Percentiles rank a stretch among this genome's conserved stretches.
Conservation (phyloP, 2,113 vertebrate genomes). For the Ovis aries region DNA sequence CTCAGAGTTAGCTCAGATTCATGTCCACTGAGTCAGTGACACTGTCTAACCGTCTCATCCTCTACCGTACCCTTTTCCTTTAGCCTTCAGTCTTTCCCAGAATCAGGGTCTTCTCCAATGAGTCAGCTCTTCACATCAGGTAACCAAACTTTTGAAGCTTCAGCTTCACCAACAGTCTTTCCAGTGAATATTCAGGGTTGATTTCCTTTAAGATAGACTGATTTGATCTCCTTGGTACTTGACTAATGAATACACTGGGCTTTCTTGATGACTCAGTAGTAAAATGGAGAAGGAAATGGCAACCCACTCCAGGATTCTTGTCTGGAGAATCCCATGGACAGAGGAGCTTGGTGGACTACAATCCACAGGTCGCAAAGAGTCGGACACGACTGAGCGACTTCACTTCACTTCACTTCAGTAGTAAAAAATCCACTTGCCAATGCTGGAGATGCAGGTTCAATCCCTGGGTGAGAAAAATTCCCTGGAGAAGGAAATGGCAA, state of each 20-base stretch:
- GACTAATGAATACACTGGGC: neutral
- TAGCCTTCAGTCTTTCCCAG: neutral
- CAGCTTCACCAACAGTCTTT: neutral
- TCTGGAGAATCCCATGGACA: too few species aligned
- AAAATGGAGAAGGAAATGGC: too few species aligned
- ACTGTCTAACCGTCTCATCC: neutral
- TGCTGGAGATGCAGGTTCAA: neutral
- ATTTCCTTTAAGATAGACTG: neutral
- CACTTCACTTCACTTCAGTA: too few species aligned
- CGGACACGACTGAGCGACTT: too few species aligned
- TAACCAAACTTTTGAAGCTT: neutral
- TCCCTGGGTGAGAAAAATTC: neutral
- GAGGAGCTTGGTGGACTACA: too few species aligned
- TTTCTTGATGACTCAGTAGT: neutral
- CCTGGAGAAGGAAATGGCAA: neutral
- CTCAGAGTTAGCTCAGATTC: neutral
- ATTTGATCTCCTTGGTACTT: neutral
- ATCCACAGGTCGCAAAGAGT: too few species aligned
- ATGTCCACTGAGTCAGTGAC: neutral
- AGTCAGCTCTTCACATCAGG: neutral
- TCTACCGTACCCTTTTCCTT: neutral
- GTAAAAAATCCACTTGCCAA: neutral
- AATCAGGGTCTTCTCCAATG: neutral
- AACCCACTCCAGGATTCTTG: too few species aligned
- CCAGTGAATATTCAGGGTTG: neutral